Evolutionary conservation across 2,797 vertebrate genomes (phyloP), one percentile per base, ranked within the genome.

Genomic region (Mycteria americana): DNA sequence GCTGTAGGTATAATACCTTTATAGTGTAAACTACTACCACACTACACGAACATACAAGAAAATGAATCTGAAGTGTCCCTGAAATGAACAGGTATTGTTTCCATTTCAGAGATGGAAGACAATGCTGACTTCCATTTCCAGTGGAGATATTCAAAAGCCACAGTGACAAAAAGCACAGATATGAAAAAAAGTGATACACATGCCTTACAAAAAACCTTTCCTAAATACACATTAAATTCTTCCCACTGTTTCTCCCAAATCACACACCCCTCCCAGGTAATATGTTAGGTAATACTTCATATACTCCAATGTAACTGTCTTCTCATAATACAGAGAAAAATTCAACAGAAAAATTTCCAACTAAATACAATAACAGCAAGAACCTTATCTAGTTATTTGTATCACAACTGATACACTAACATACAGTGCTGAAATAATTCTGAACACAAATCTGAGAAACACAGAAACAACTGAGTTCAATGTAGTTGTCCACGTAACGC

Each of bases 91-190:
- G 27, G 24, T 57, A 74, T 18, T 74, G 35, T 30, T 93, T 83
- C 67, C 33, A 77, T 82, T 92, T 94, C 64, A 57, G 86, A 94
- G 60, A 93, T 10, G 37, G 59, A 96, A 89, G 64, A 89, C 59
- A 79, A 89, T 18, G 25, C 21, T 67, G 73, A 63, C 30, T 88
- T 91, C 67, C 67, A 69, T 68, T 88, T 87, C 80, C 62, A 77
- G 18, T 3, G 37, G 37, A 93, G 57, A 74, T 48, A 93, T 17
- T 88, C 51, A 64, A 82, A 95, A 68, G 39, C n/a, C 70, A 75
- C 15, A 72, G 45, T 19, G 18, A 95, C 64, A 90, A 93, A 84
- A 78, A 65, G 9, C 73, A 85, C 21, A 87, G 30, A 60, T 39
- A 87, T 0, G 19, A 84, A 95, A 87, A 87, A 8, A 90, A 68